Evolutionary conservation across 2,888 invertebrate species (phyloP).

Genomic region (Drosophila phalerata): DNA sequence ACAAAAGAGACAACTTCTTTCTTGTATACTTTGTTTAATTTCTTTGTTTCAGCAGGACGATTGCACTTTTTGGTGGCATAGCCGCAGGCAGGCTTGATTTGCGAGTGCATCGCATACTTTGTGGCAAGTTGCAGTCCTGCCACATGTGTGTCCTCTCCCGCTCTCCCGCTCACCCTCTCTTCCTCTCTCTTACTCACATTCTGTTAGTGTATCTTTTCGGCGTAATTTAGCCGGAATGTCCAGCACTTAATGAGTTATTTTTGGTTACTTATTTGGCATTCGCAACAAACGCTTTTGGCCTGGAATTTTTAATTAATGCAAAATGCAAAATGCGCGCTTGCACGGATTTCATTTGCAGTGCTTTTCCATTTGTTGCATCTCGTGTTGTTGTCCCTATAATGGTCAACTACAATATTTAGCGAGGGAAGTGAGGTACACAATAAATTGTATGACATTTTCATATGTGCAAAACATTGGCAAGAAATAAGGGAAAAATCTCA

Average conservation of each 20-base stretch:
- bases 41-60: conserved; percentile 36
- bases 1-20: neutral
- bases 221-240: conserved; percentile 76
- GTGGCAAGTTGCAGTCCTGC: conserved; percentile 57
- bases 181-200: neutral
- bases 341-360: conserved; percentile 50
- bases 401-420: conserved; percentile 55
- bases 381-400: conserved; percentile 23
- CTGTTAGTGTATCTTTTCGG: conserved; percentile 26
- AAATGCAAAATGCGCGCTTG: conserved; percentile 58
- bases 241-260: conserved; percentile 83
- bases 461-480: conserved; percentile 35
- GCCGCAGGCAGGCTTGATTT: conserved; percentile 84
- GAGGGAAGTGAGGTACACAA: conserved; percentile 32
- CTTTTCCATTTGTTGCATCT: conserved; percentile 45
- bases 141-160: conserved; percentile 34
- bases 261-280: conserved; percentile 62
- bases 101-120: conserved; percentile 84
- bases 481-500: neutral
- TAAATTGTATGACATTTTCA: conserved; percentile 68
- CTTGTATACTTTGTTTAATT: conserved; percentile 21
- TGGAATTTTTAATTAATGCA: conserved; percentile 82
- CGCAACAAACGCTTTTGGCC: conserved; percentile 62
- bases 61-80: conserved; percentile 74
- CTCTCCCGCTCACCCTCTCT: too few species aligned